Percentiles rank a stretch among this genome's conserved stretches.
These are phyloP conservation scores for Lycocerus yunnanus DNA, from an alignment of 2,888 invertebrate genomes.

Conservation along the genomic window DNA sequence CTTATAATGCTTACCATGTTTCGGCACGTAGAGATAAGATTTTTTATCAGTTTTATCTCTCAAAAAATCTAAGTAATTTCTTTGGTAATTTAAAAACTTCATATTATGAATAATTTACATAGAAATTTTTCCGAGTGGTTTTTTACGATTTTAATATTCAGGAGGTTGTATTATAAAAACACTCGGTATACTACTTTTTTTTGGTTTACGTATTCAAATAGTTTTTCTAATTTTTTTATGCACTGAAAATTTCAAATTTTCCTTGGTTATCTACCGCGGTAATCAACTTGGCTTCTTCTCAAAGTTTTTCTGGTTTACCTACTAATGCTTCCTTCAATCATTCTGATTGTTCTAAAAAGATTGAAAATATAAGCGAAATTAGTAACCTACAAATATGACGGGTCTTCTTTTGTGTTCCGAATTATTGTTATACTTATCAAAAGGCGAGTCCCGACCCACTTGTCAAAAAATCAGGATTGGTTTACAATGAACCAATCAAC, in stretches of 20 bases:
- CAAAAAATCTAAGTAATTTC: background rate
- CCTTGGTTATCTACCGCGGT: background rate
- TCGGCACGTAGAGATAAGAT: constrained; percentile 40
- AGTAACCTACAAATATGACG: too few species aligned
- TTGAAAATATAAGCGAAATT: too few species aligned
- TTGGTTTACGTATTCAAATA: background rate
- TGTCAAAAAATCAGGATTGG: too few species aligned
- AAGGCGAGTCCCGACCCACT: too few species aligned
- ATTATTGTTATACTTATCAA: too few species aligned
- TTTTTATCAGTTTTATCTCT: constrained; percentile 35
- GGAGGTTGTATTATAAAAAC: background rate
- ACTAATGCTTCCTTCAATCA: background rate
- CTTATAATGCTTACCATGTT: constrained; percentile 29
- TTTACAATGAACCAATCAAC: too few species aligned
- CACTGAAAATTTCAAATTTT: too few species aligned
- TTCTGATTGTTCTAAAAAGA: background rate
- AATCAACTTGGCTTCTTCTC: background rate
- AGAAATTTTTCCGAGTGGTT: background rate
- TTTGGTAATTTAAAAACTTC: background rate
- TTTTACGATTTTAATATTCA: background rate
- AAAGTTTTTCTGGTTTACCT: background rate
- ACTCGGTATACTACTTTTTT: background rate
- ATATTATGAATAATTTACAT: background rate
- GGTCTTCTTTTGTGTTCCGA: too few species aligned
- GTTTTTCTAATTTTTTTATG: background rate